Percentiles rank a stretch among this genome's conserved stretches.
Evolutionary conservation across 2,888 invertebrate species (phyloP).

Genomic region (Exocentrus adspersus): DNA sequence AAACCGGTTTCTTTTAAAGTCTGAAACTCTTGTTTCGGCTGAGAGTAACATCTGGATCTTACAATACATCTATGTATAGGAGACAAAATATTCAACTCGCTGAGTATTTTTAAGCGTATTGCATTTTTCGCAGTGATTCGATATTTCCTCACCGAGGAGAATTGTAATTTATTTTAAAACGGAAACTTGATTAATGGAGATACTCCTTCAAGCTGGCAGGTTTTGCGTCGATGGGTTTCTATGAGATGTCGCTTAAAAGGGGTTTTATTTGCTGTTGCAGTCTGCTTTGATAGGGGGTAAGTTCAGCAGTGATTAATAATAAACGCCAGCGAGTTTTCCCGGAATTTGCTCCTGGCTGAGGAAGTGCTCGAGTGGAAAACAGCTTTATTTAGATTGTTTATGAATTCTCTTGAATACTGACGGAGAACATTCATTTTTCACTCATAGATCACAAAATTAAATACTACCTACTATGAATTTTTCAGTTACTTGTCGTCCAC

Average conservation of each 20-base stretch:
- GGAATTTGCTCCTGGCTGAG: background rate
- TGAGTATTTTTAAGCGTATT: constrained; percentile 6
- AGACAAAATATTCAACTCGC: no score
- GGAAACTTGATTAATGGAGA: constrained; percentile 18
- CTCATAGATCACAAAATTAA: no score
- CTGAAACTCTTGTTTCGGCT: no score
- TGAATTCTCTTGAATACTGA: background rate
- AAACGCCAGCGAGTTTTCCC: background rate
- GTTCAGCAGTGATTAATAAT: constrained; percentile 1
- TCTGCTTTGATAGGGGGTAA: constrained; percentile 1
- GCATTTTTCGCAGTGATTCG: constrained; percentile 14
- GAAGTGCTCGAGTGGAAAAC: background rate
- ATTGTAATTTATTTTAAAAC: constrained; percentile 14
- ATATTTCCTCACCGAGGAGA: constrained; percentile 5
- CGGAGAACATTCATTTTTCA: no score
- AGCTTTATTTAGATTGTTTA: background rate
- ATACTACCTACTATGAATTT: no score
- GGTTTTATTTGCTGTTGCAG: background rate
- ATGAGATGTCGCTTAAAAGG: background rate
- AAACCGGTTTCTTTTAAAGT: no score
- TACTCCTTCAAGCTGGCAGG: constrained; percentile 2
- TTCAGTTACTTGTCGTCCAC: no score
- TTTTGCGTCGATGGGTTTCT: constrained; percentile 7
- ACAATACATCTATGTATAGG: no score
- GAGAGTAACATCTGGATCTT: no score